These are phyloP conservation scores for Aptenodytes forsteri DNA, from an alignment of 2,113 vertebrate genomes.

Conservation along the genomic window DNA sequence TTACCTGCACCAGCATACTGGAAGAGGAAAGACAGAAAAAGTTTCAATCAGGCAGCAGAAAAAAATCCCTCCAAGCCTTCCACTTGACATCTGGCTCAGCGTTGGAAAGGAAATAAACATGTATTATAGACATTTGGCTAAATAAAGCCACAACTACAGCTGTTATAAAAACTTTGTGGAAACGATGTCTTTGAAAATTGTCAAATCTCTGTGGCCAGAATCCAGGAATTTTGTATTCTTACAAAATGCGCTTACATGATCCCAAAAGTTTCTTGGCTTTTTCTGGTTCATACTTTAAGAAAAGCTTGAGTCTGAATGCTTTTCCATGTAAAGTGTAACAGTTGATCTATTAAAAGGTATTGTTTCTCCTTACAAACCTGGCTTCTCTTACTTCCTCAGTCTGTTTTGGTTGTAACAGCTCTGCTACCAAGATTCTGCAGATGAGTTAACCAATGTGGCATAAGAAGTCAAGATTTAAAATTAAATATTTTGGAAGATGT, in stretches of 20 bases:
- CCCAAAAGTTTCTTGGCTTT: neutral
- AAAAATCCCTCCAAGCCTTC: neutral
- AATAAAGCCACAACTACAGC: slow-evolving; percentile 19
- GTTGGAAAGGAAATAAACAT: neutral
- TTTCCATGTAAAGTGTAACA: neutral
- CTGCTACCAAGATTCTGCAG: neutral
- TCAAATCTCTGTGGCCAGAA: neutral
- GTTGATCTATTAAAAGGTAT: neutral
- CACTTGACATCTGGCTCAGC: neutral
- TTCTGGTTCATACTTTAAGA: neutral
- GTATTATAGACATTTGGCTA: neutral
- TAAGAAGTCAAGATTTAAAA: neutral
- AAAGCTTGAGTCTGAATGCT: neutral
- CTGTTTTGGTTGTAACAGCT: neutral
- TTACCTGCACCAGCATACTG: neutral
- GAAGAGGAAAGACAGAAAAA: neutral
- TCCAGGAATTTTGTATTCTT: neutral
- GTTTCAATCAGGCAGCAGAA: neutral
- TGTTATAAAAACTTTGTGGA: neutral
- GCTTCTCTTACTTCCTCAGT: neutral
- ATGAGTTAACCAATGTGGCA: neutral
- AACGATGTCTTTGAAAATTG: neutral
- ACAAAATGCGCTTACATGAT: neutral
- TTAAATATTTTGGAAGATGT: neutral
- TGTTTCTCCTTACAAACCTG: neutral